A percentile compares a stretch with the other conserved stretches of the same genome.
Evolutionary conservation across 2,888 invertebrate species (phyloP).

Genomic region (Phaedon cochleariae): DNA sequence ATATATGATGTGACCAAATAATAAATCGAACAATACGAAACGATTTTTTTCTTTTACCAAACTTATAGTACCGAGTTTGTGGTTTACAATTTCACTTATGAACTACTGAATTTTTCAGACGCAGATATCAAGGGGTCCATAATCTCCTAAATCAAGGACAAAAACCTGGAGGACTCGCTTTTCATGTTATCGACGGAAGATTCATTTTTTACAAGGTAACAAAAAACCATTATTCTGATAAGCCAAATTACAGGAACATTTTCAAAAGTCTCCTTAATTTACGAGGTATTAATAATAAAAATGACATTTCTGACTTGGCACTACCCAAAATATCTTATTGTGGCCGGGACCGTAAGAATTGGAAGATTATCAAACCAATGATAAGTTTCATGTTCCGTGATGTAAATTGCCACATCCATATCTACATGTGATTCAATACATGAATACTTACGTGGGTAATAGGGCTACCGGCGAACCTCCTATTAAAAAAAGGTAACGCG

Average conservation of each 20-base stretch:
- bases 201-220: neutral
- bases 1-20: too few relatives aligned
- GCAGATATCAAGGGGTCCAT: neutral
- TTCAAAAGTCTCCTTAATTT: neutral
- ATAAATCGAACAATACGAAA: too few relatives aligned
- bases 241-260: neutral
- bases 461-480: neutral
- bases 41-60: too few relatives aligned
- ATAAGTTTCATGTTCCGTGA: neutral
- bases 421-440: neutral
- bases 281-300: neutral
- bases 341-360: neutral
- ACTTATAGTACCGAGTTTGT: too few relatives aligned
- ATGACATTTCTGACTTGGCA: neutral
- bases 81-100: too few relatives aligned
- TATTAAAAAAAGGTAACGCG: neutral
- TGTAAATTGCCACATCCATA: neutral
- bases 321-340: neutral
- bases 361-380: neutral
- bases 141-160: neutral
- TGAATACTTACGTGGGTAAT: neutral
- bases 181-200: neutral
- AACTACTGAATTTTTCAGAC: neutral
- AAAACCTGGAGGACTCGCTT: neutral
- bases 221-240: neutral